These are phyloP conservation scores for Spodoptera picta DNA, from an alignment of 2,888 invertebrate genomes.

Conservation along the genomic window DNA sequence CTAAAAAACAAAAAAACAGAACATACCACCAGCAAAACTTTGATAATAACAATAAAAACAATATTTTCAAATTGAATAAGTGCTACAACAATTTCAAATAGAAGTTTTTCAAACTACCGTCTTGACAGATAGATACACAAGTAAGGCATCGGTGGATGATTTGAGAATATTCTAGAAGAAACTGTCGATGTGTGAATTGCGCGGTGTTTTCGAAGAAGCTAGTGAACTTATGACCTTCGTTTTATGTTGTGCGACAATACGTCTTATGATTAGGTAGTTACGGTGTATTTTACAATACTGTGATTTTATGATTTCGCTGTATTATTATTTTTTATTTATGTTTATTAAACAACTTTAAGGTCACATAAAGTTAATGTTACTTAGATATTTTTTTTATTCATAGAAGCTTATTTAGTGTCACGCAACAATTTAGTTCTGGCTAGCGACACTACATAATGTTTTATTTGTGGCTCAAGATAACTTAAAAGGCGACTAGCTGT, in stretches of 20 bases:
- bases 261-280: constrained; percentile 12
- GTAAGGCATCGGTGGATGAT: constrained; percentile 86
- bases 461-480: too few species aligned
- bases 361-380: too few species aligned
- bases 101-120: constrained; percentile 79
- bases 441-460: too few species aligned
- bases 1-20: constrained; percentile 40
- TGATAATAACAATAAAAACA: constrained; percentile 61
- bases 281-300: constrained; percentile 32
- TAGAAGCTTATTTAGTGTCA: too few species aligned
- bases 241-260: constrained; percentile 35
- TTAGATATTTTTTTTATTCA: too few species aligned
- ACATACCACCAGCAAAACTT: constrained; percentile 60
- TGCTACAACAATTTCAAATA: constrained; percentile 81
- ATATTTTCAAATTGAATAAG: constrained; percentile 55
- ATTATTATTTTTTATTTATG: too few species aligned
- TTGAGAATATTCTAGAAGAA: constrained; percentile 79
- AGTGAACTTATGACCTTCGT: constrained; percentile 41
- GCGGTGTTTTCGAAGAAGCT: constrained; percentile 48
- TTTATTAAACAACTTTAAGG: too few species aligned
- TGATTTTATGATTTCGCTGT: constrained; percentile 11
- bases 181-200: constrained; percentile 58
- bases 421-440: too few species aligned
- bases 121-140: constrained; percentile 87
- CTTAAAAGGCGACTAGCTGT: too few species aligned